A percentile compares a stretch with the other conserved stretches of the same genome.
Conservation (phyloP, 2,888 invertebrate species). For the Drosophila macrospina region DNA sequence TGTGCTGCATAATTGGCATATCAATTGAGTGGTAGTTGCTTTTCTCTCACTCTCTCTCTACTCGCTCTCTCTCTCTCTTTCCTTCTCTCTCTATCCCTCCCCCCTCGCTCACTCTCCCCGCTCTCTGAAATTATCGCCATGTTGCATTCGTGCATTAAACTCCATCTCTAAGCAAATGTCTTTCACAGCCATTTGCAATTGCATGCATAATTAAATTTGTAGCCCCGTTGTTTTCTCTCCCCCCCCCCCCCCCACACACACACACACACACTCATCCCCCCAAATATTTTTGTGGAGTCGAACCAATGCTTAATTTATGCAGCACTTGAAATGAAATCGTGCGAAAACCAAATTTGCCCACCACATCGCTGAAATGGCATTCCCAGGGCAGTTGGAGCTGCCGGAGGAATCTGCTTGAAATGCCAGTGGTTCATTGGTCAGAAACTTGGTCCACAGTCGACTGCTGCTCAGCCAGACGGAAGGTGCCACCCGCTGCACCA, state of each 20-base stretch:
- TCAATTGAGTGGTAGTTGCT: conserved; percentile 50
- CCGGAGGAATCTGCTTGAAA: conserved; percentile 5
- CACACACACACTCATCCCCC: too few species aligned
- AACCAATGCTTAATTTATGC: conserved; percentile 67
- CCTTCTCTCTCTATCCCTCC: neutral
- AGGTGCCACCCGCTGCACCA: conserved; percentile 11
- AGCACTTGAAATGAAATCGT: conserved; percentile 70
- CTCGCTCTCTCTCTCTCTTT: neutral
- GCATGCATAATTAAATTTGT: conserved; percentile 60
- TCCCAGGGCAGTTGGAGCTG: conserved; percentile 1
- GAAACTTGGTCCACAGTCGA: neutral
- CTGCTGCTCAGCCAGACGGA: conserved; percentile 36
- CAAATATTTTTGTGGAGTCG: conserved; percentile 36
- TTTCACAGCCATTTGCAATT: conserved; percentile 23
- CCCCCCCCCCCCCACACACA: too few species aligned
- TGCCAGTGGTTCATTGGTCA: conserved; percentile 6
- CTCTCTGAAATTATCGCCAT: conserved; percentile 28
- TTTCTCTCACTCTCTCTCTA: neutral
- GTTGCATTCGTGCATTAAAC: conserved; percentile 41
- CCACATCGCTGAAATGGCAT: conserved; percentile 45
- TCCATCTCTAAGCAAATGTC: conserved; percentile 32
- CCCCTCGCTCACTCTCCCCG: neutral
- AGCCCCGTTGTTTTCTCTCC: neutral
- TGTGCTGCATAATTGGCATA: conserved; percentile 70
- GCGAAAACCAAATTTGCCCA: conserved; percentile 72